These are phyloP conservation scores for Alfaro cultratus DNA, from an alignment of 2,797 vertebrate species.

Conservation along the genomic window DNA sequence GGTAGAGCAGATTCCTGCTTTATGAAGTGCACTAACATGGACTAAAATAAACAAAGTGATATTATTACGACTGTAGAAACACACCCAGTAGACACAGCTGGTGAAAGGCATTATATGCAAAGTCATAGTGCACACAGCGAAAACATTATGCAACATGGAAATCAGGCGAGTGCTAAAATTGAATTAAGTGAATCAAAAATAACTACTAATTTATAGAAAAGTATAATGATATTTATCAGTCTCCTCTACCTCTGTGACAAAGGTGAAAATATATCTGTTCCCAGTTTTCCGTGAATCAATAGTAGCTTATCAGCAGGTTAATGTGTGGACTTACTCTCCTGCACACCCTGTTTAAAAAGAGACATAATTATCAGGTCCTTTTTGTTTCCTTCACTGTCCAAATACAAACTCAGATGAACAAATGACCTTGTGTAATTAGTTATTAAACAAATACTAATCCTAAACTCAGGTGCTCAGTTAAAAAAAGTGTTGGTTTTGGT, in stretches of 20 bases:
- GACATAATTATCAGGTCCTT: neutral
- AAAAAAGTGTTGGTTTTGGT: conserved; percentile 10
- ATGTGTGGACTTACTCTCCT: neutral
- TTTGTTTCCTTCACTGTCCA: neutral
- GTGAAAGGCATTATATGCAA: neutral
- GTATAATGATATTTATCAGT: neutral
- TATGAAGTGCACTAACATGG: neutral
- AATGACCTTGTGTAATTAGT: neutral
- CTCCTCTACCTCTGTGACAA: neutral
- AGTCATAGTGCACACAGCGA: neutral
- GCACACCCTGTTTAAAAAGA: neutral
- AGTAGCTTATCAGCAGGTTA: neutral
- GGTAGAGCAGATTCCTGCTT: neutral
- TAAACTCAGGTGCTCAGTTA: neutral
- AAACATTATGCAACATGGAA: neutral
- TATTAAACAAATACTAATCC: too few relatives aligned
- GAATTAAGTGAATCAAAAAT: neutral
- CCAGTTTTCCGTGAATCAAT: conserved; percentile 5
- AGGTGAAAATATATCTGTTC: neutral
- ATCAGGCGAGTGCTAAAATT: neutral
- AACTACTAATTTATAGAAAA: neutral
- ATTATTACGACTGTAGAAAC: neutral
- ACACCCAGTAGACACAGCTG: neutral
- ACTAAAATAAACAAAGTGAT: neutral
- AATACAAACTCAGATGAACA: neutral